Base-by-base conservation (phyloP, 2,797 vertebrate species). In the Notamacropus eugenii region DNA sequence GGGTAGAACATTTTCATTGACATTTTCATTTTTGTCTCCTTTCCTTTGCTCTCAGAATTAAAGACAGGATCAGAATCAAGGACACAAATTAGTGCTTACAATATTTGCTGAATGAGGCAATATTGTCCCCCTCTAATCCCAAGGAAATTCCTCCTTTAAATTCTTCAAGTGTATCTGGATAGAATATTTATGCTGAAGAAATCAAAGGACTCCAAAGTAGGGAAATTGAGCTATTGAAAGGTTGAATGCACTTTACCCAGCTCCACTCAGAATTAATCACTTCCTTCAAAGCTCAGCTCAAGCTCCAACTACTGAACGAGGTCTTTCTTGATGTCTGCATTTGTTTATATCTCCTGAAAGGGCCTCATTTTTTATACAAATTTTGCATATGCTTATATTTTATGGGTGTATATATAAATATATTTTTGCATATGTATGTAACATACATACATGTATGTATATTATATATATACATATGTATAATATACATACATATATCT, bases 1-100 rank as follows among this genome's bases (percentile, higher is more conserved):
- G 55, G 74, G 54, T 54, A 90, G 10, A 94, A 54, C 0, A 13
- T 0, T 90, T 95, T 93, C 91, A 13, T 62, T 46, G 3, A 5
- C 19, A 2, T 40, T 10, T 82, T 46, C 27, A 12, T 55, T 0
- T 95, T 56, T 54, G 10, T 52, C 1, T 55, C 55, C 54, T 55
- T 22, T 54, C 8, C 4, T 22, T 92, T 57, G 28, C 82, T 93
- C 96, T 82, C 57, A 93, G 92, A 95, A 92, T 54, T 29, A 93
- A 82, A 13, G n/a, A 55, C 34, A 50, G 54, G 28, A 50, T 8
- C 22, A 27, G 40, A 87, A 87, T 27, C 74, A 87, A 87, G 40
- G 46, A 87, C 27, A 87, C 22, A 3, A 46, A 46, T 27, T 87
- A 87, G 2, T 46, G 9, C 40, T 87, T 46, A 87, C 22, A 87